Conservation (phyloP, 2,797 vertebrate species). For the Neoniphon sammara region DNA sequence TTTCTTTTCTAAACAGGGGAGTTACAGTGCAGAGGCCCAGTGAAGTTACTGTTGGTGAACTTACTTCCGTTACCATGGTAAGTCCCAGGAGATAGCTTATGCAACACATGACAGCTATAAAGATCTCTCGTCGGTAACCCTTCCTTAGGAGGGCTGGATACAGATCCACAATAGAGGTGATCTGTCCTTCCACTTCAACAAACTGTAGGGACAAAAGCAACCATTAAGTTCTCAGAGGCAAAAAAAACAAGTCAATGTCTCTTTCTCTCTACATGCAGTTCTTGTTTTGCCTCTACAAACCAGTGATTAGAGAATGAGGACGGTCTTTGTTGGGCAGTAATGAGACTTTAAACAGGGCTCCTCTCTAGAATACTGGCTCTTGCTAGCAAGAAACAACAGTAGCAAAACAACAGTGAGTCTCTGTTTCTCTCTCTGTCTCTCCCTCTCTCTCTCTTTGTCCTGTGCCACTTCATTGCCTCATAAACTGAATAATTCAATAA, state of each 20-base stretch:
- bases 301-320: slow-evolving; percentile 67
- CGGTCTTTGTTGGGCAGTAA: slow-evolving; percentile 71
- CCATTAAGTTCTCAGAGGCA: slow-evolving; percentile 42
- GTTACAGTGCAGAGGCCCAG: not conserved
- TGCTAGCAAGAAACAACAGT: slow-evolving; percentile 59
- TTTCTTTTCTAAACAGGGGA: slow-evolving; percentile 47
- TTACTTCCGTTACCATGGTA: slow-evolving; percentile 98
- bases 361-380: slow-evolving; percentile 58
- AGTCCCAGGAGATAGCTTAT: slow-evolving; percentile 99
- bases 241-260: slow-evolving; percentile 35
- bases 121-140: slow-evolving; percentile 98
- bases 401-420: slow-evolving; percentile 66
- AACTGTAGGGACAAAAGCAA: slow-evolving; percentile 84
- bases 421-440: slow-evolving; percentile 40
- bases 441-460: slow-evolving; percentile 21
- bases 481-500: slow-evolving; percentile 49
- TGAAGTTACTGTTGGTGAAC: slow-evolving; percentile 58
- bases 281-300: slow-evolving; percentile 56
- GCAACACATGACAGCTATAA: slow-evolving; percentile 94
- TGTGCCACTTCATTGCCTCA: slow-evolving; percentile 36
- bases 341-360: slow-evolving; percentile 68
- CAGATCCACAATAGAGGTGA: slow-evolving; percentile 99
- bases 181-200: slow-evolving; percentile 99
- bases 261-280: slow-evolving; percentile 48
- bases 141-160: slow-evolving; percentile 98